Evolutionary conservation across 92 coral and sea anemone genomes (phyloP).

Genomic region (Nematostella vectensis): DNA sequence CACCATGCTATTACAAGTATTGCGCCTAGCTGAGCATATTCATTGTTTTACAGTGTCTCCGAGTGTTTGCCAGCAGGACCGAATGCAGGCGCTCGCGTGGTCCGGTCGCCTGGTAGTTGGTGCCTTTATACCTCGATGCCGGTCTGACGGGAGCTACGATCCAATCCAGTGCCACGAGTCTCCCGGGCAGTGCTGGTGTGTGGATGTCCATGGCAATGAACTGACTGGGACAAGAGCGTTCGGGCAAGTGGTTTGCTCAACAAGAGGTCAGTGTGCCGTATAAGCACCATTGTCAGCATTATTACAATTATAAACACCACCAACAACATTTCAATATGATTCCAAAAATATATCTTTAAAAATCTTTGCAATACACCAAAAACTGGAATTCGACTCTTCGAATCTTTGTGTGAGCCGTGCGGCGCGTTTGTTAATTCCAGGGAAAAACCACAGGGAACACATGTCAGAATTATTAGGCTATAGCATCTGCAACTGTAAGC

Average conservation of each 20-base stretch:
- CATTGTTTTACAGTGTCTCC: conserved; percentile 30
- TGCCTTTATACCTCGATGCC: conserved; percentile 71
- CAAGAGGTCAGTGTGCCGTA: conserved; percentile 64
- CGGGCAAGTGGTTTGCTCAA: conserved; percentile 55
- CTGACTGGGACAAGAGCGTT: conserved; percentile 49
- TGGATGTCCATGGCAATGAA: conserved; percentile 81
- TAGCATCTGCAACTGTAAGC: too few relatives aligned
- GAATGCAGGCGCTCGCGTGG: conserved; percentile 68
- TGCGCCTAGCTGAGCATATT: too few relatives aligned
- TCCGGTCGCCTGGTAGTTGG: conserved; percentile 37
- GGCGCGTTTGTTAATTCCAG: too few relatives aligned
- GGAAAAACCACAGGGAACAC: too few relatives aligned
- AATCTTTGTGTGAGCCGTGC: too few relatives aligned
- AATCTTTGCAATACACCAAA: conserved; percentile 1
- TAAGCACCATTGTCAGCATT: too few relatives aligned
- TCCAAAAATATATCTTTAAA: not conserved
- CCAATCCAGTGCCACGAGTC: conserved; percentile 78
- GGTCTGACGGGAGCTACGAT: conserved; percentile 69
- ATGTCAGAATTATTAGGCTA: too few relatives aligned
- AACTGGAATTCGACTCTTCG: too few relatives aligned
- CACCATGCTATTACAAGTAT: too few relatives aligned
- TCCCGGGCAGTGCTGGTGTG: conserved; percentile 92
- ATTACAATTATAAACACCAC: too few relatives aligned
- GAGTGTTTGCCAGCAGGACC: conserved; percentile 61
- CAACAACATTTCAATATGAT: not conserved